Evolutionary conservation across 2,797 vertebrate genomes (phyloP).

Genomic region (Enteromius trimaculatus): DNA sequence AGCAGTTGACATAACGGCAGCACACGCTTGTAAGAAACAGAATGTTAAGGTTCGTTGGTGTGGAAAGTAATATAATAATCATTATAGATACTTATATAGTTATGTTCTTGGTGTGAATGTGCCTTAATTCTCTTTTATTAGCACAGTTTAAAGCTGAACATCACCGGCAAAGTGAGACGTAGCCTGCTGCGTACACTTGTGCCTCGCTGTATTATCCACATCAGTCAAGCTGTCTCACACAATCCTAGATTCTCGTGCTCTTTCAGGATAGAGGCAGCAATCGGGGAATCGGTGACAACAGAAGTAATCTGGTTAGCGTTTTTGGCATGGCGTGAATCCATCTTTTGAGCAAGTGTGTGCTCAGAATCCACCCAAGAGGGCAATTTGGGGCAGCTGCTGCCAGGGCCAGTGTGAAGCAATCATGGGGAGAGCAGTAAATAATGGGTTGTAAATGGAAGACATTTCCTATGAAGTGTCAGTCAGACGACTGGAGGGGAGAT

Average conservation of each 20-base stretch:
- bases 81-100: no score
- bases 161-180: constrained; percentile 26
- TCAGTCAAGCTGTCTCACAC: constrained; percentile 53
- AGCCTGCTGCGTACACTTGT: not conserved
- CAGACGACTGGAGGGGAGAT: constrained; percentile 65
- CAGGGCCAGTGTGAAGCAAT: constrained; percentile 58
- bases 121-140: constrained; percentile 42
- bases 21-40: not conserved
- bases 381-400: constrained; percentile 61
- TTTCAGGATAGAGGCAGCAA: constrained; percentile 43
- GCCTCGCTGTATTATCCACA: constrained; percentile 47
- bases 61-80: not conserved
- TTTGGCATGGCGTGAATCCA: constrained; percentile 60
- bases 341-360: constrained; percentile 55
- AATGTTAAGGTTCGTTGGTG: not conserved
- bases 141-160: constrained; percentile 49
- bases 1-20: not conserved
- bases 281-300: constrained; percentile 58
- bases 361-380: constrained; percentile 59
- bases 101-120: not conserved
- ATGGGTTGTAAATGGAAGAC: constrained; percentile 69
- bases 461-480: constrained; percentile 64
- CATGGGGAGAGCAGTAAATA: constrained; percentile 66
- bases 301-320: constrained; percentile 65
- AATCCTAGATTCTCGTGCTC: constrained; percentile 36